Evolutionary conservation across 2,797 vertebrate genomes (phyloP).

Genomic region (Premnoplex brunnescens): DNA sequence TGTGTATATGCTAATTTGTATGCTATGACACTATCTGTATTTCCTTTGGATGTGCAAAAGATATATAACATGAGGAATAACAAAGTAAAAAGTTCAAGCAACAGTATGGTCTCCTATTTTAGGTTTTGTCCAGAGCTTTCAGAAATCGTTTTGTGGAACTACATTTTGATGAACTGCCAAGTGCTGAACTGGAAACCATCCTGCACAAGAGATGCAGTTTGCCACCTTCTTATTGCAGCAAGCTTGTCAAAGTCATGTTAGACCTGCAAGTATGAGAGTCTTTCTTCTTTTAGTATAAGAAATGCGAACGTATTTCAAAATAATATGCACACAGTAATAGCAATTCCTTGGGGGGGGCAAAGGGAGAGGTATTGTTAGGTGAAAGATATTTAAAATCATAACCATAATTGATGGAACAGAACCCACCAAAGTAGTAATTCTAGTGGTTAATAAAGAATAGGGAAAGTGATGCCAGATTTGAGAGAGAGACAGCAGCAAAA

Average conservation of each 20-base stretch:
- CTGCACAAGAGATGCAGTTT: conserved; percentile 92
- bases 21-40: background rate
- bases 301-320: background rate
- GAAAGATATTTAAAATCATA: background rate
- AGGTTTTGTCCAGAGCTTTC: conserved; percentile 96
- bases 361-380: background rate
- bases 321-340: background rate
- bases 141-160: conserved; percentile 97
- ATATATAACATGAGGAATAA: background rate
- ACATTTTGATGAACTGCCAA: conserved; percentile 95
- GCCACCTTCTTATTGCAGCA: conserved; percentile 92
- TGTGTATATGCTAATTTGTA: background rate
- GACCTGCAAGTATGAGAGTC: conserved; percentile 88
- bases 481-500: background rate
- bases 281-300: background rate
- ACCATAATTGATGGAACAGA: background rate
- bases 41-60: background rate
- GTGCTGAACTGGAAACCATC: conserved; percentile 90
- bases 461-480: background rate
- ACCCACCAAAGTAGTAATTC: background rate
- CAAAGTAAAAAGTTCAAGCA: background rate
- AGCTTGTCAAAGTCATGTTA: conserved; percentile 93
- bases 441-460: background rate
- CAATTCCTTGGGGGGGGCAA: background rate
- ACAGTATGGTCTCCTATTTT: background rate